phyloP scores from a whole-genome alignment of 2,113 vertebrate genomes.

The Anser cygnoides region DNA sequence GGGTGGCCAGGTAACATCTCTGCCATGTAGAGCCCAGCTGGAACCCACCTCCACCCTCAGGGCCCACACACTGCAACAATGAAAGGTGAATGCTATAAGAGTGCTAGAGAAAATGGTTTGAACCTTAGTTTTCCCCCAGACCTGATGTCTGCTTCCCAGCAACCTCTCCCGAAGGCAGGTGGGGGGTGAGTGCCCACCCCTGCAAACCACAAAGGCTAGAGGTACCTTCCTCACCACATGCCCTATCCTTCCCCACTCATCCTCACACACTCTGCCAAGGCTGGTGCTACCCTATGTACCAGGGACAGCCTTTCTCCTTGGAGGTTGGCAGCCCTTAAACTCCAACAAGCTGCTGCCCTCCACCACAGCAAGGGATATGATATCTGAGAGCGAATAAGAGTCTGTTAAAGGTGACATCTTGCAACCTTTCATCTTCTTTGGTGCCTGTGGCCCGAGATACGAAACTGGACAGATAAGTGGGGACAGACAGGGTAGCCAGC shows the following conservation, averaged over 20 bases:
- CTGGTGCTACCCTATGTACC: background rate
- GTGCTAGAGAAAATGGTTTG: background rate
- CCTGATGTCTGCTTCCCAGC: background rate
- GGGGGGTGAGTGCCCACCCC: background rate
- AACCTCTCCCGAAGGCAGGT: background rate
- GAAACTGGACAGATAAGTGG: fast-evolving
- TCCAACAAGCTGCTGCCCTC: background rate
- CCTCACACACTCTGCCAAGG: background rate
- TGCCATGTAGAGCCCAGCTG: too few relatives aligned
- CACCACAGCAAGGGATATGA: background rate
- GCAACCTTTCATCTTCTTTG: background rate
- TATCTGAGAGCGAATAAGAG: background rate
- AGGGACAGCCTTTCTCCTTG: background rate
- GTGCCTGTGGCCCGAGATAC: background rate
- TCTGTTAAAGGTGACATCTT: background rate
- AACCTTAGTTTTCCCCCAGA: background rate
- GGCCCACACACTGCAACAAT: background rate
- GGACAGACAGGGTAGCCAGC: fast-evolving
- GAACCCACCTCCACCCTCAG: background rate
- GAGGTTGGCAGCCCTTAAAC: background rate
- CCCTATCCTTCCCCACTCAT: background rate
- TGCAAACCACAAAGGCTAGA: fast-evolving
- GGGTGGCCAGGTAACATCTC: background rate
- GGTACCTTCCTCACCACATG: background rate
- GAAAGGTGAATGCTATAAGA: background rate